Percentiles rank a stretch among this genome's conserved stretches.
phyloP scores from a whole-genome alignment of 2,888 invertebrate genomes.

The Parnassius glacialis region DNA sequence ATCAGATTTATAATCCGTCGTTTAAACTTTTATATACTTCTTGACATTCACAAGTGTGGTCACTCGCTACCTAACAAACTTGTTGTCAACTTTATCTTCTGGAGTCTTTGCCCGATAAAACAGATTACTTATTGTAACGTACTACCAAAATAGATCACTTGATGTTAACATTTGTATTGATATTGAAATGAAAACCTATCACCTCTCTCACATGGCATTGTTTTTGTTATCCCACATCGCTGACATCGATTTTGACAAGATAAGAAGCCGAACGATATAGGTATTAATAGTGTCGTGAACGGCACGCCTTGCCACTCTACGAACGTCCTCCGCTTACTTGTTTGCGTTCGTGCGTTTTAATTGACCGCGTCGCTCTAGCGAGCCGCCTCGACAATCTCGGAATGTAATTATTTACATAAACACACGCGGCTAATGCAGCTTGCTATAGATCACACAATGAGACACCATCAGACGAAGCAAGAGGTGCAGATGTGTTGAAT shows the following conservation, averaged over 20 bases:
- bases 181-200: slow-evolving; percentile 49
- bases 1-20: background rate
- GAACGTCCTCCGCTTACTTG: slow-evolving; percentile 31
- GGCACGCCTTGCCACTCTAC: slow-evolving; percentile 30
- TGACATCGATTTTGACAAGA: slow-evolving; percentile 54
- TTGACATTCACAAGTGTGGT: slow-evolving; percentile 6
- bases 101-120: slow-evolving; percentile 74
- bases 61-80: slow-evolving; percentile 16
- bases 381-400: slow-evolving; percentile 39
- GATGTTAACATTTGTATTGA: slow-evolving; percentile 45
- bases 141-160: slow-evolving; percentile 65
- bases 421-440: slow-evolving; percentile 44
- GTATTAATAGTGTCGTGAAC: slow-evolving; percentile 29
- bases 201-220: slow-evolving; percentile 71
- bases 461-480: background rate
- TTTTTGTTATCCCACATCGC: slow-evolving; percentile 65
- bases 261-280: slow-evolving; percentile 50
- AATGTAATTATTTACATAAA: slow-evolving; percentile 64
- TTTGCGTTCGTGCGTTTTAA: slow-evolving; percentile 44
- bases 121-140: slow-evolving; percentile 57
- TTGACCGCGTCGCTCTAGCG: slow-evolving; percentile 41
- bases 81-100: slow-evolving; percentile 23
- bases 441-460: background rate
- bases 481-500: slow-evolving; percentile 26
- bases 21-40: slow-evolving; percentile 8